A percentile compares a stretch with the other conserved stretches of the same genome.
Conservation (phyloP, 2,113 vertebrate genomes). For the Anguilla rostrata region DNA sequence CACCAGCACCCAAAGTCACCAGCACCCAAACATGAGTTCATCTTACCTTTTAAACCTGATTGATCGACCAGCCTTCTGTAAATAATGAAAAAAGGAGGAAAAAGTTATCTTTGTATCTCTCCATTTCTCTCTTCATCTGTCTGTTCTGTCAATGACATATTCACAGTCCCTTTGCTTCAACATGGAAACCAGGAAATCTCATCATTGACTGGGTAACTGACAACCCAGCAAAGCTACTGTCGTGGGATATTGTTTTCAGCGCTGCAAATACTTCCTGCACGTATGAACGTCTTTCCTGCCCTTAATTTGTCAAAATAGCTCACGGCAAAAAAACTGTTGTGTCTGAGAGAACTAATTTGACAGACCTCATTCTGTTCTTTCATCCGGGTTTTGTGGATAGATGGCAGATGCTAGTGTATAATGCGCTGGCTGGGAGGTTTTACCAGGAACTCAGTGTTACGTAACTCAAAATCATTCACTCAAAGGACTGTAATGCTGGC, state of each 20-base stretch:
- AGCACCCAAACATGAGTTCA: too few relatives aligned
- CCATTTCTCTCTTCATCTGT: too few relatives aligned
- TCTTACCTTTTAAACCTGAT: too few relatives aligned
- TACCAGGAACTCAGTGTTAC: not conserved
- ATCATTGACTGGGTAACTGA: not conserved
- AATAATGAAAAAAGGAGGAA: too few relatives aligned
- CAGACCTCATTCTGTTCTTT: not conserved
- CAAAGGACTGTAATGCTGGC: too few relatives aligned
- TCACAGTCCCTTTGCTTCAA: too few relatives aligned
- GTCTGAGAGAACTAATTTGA: constrained; percentile 1
- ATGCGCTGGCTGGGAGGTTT: not conserved
- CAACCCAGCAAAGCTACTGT: not conserved
- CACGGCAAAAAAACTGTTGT: not conserved
- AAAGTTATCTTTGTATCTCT: too few relatives aligned
- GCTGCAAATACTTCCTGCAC: not conserved
- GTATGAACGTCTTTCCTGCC: not conserved
- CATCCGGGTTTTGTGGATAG: not conserved
- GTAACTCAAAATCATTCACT: not conserved
- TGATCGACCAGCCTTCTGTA: too few relatives aligned
- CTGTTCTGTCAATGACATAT: too few relatives aligned
- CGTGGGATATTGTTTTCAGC: not conserved
- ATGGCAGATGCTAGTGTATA: not conserved
- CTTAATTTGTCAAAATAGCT: not conserved
- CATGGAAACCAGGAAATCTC: not conserved
- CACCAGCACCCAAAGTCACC: too few relatives aligned